Evolutionary conservation across 1,140 invertebrate genomes (phyloP).

Genomic region (Zaprionus taronus): DNA sequence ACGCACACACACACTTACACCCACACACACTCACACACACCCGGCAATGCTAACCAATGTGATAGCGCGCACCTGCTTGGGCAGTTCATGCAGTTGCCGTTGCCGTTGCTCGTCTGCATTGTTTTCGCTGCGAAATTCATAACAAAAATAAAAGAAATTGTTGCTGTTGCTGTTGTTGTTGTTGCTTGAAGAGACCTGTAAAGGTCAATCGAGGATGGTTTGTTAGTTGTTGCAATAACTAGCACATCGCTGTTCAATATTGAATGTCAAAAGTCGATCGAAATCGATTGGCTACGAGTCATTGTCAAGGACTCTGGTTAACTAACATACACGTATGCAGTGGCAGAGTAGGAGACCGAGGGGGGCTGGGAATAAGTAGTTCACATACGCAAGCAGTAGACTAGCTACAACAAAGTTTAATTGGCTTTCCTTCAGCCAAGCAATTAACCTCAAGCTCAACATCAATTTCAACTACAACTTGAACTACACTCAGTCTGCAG

Average conservation of each 20-base stretch:
- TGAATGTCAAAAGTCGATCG: conserved; percentile 30
- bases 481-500: not conserved
- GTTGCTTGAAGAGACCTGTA: not conserved
- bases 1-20: not conserved
- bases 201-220: conserved; percentile 8
- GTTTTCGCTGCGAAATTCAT: conserved; percentile 8
- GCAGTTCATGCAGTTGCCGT: not conserved
- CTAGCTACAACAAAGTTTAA: not conserved
- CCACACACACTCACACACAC: not conserved
- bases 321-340: conserved; percentile 12
- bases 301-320: conserved; percentile 36
- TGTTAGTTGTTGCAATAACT: not conserved
- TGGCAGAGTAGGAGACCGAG: not conserved
- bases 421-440: not conserved
- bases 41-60: conserved; percentile 10
- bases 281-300: conserved; percentile 30
- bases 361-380: not conserved
- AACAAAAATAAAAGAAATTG: conserved; percentile 14
- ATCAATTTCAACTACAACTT: not conserved
- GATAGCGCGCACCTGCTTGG: conserved; percentile 38
- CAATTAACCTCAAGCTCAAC: not conserved
- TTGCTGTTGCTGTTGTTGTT: not conserved
- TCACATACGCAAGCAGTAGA: not conserved
- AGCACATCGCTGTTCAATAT: conserved; percentile 19
- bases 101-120: not conserved